Conservation (phyloP, 2,888 invertebrate species). For the Tachina lurida region DNA sequence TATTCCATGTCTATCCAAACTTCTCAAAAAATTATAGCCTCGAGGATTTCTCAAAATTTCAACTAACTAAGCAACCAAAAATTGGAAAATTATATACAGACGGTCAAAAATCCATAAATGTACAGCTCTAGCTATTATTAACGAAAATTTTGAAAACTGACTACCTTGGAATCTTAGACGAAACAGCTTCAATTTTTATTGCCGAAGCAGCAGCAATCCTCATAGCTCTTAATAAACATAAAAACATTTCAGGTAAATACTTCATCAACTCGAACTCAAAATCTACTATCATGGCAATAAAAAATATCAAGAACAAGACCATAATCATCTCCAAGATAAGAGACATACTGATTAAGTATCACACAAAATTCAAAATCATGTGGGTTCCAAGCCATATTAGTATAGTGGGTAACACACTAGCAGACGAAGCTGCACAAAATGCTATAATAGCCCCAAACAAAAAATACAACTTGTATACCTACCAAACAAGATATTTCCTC, state of each 20-base stretch:
- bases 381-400: conserved; percentile 14
- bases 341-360: conserved; percentile 4
- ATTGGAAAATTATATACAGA: conserved; percentile 1
- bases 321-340: background rate
- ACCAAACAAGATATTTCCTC: background rate
- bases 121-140: background rate
- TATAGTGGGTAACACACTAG: conserved; percentile 3
- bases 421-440: conserved; percentile 6
- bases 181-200: background rate
- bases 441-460: background rate
- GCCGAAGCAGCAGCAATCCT: conserved; percentile 6
- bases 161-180: background rate
- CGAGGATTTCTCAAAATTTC: background rate
- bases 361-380: conserved; percentile 30
- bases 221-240: background rate
- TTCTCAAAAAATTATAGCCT: conserved; percentile 54
- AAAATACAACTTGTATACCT: background rate
- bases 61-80: background rate
- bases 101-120: background rate
- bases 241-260: conserved; percentile 13
- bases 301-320: background rate
- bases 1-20: conserved; percentile 34
- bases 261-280: conserved; percentile 5
- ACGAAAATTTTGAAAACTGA: background rate
- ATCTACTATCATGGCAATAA: background rate